A percentile compares a stretch with the other conserved stretches of the same genome.
These are phyloP conservation scores for Dynastes hyllus DNA, from an alignment of 2,888 invertebrate species.

Conservation along the genomic window DNA sequence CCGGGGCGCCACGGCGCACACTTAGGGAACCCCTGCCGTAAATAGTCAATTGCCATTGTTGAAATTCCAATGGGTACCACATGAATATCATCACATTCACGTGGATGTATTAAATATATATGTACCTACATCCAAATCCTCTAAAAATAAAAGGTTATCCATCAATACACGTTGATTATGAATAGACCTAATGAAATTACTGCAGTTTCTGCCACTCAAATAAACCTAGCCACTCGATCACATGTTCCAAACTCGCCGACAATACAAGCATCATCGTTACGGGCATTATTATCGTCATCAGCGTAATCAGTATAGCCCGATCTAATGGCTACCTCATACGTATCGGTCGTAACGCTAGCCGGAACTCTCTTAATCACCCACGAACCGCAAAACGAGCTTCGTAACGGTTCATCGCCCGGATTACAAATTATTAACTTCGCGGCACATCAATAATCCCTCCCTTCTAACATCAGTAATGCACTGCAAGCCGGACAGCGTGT, in stretches of 20 bases:
- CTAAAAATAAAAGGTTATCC: too few relatives aligned
- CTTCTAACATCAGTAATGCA: constrained; percentile 9
- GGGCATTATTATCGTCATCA: not conserved
- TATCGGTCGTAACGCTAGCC: not conserved
- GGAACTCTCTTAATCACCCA: constrained; percentile 28
- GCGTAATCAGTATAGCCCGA: constrained; percentile 10
- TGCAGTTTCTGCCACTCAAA: not conserved
- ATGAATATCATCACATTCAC: too few relatives aligned
- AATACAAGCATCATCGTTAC: constrained; percentile 10
- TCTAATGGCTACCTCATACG: constrained; percentile 17
- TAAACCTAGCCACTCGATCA: not conserved
- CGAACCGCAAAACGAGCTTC: constrained; percentile 37
- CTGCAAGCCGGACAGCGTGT: not conserved
- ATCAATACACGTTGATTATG: too few relatives aligned
- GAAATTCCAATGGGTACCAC: too few relatives aligned
- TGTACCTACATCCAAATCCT: too few relatives aligned
- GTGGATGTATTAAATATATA: too few relatives aligned
- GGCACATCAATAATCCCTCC: constrained; percentile 40
- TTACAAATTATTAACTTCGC: constrained; percentile 46
- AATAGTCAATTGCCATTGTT: too few relatives aligned
- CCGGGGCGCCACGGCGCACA: too few relatives aligned
- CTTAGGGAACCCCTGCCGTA: too few relatives aligned
- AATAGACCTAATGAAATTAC: too few relatives aligned
- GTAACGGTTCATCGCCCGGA: constrained; percentile 25
- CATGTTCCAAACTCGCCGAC: not conserved